Base-by-base conservation (phyloP, 2,113 vertebrate species). In the Carassius auratus region DNA sequence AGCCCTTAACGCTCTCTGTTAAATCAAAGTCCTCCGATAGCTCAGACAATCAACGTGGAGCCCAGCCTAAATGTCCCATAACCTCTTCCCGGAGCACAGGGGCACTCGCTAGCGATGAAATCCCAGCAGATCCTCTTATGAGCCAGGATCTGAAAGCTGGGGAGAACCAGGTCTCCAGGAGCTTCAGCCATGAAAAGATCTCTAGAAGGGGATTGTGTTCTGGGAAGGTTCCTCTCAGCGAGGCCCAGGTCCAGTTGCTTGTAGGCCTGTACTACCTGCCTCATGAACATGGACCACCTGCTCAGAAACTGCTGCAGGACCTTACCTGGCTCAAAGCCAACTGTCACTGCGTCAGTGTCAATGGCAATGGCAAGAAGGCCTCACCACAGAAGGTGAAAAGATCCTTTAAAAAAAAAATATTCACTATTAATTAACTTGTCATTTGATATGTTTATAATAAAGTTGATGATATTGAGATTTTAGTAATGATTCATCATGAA, bases 211-310 rank as follows among this genome's bases (percentile, higher is more conserved):
- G 86, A 1, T 50, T 76, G 1, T 87, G 90, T 12, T 84, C 90
- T 48, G 93, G 92, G 64, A 94, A 94, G 89, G 91, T 90, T 38
- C 80, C 88, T 2, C 88, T 96, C 23, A 96, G 90, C 6, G 92
- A 94, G 75, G 91, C 88, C 15, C 95, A 97, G 89, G 92, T 96
- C 45, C 90, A 89, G 84, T 92, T 96, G 91, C 91, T 97, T 89
- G 95, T 96, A 71, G 96, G 96, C 84, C 94, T 97, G 64, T 94
- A 96, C 89, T 96, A 95, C 88, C 92, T 97, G 76, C 96, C 96
- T 21, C 96, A 97, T 50, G 94, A 96, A 36, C 94, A 96, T 0
- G 95, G 95, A 0, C 89, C 90, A 0, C 90, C 92, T 0, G 96
- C 95, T 0, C 94, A 95, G 90, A 90, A 87, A 13, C 93, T 96